A percentile compares a stretch with the other conserved stretches of the same genome.
phyloP scores from a whole-genome alignment of 2,888 invertebrate genomes.

The Hofmannophila pseudospretella region DNA sequence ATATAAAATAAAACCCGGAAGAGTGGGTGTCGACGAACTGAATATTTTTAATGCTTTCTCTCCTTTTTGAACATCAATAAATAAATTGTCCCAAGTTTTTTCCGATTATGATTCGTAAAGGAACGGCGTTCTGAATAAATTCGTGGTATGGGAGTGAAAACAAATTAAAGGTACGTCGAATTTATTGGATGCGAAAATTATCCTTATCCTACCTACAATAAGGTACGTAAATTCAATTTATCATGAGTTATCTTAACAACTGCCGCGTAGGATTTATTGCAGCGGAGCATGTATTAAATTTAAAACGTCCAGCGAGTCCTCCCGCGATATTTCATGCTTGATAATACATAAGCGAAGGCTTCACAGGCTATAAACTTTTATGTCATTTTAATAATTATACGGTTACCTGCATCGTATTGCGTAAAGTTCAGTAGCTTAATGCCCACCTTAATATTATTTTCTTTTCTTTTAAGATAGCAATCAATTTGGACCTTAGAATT shows the following conservation, averaged over 20 bases:
- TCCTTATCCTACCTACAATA: no score
- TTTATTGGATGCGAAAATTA: conserved; percentile 47
- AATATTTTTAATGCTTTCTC: conserved; percentile 46
- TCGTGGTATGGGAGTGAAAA: conserved; percentile 25
- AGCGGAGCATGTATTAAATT: conserved; percentile 29
- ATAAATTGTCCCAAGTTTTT: conserved; percentile 9
- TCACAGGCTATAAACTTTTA: conserved; percentile 8
- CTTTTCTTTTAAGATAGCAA: no score
- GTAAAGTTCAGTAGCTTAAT: not conserved
- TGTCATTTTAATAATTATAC: conserved; percentile 11
- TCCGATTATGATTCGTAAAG: conserved; percentile 26
- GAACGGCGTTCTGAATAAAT: conserved; percentile 14
- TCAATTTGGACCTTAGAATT: no score
- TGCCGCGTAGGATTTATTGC: conserved; percentile 28
- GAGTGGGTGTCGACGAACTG: conserved; percentile 48
- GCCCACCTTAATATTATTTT: no score
- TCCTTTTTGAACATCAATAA: conserved; percentile 10
- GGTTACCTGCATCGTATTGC: not conserved
- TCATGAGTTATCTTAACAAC: conserved; percentile 43
- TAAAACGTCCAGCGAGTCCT: conserved; percentile 26
- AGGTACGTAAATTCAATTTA: conserved; percentile 49
- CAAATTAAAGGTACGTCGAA: conserved; percentile 36
- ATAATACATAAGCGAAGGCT: conserved; percentile 18
- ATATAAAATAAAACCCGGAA: conserved; percentile 59
- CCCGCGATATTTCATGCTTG: conserved; percentile 23